Percentiles rank a stretch among this genome's conserved stretches.
Conservation (phyloP, 2,797 vertebrate genomes). For the Eulemur albifrons region DNA sequence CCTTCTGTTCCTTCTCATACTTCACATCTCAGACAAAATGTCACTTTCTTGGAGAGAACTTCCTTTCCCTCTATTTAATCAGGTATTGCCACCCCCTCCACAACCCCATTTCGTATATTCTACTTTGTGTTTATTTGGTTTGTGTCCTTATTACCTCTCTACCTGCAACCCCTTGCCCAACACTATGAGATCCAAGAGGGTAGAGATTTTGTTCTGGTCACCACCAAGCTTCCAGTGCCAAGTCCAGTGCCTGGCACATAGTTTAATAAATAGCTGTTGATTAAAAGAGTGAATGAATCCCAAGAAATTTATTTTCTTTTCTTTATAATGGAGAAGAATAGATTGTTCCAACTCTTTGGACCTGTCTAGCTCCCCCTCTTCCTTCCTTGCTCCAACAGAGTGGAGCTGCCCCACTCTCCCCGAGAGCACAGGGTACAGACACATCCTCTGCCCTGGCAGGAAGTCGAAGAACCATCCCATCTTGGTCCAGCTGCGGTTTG, state of each 20-base stretch:
- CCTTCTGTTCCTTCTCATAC: not conserved
- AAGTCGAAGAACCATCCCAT: not conserved
- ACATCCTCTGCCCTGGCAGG: not conserved
- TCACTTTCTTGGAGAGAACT: not conserved
- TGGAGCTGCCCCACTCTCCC: not conserved
- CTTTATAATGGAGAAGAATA: not conserved
- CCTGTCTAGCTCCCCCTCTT: not conserved
- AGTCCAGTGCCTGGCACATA: not conserved
- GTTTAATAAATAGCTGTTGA: not conserved
- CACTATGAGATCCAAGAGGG: not conserved
- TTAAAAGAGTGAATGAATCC: not conserved
- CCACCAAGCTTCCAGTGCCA: not conserved
- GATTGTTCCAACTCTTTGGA: not conserved
- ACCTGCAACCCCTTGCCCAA: rapidly evolving
- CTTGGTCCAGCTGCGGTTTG: not conserved
- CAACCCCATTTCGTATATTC: not conserved
- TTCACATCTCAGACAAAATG: not conserved
- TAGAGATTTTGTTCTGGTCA: not conserved
- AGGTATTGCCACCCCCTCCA: too few species aligned
- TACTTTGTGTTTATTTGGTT: not conserved
- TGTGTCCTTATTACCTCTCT: not conserved
- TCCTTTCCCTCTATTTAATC: not conserved
- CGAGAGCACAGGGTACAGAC: rapidly evolving
- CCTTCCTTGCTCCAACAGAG: not conserved
- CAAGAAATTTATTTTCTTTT: not conserved